Evolutionary conservation across 1,140 invertebrate species (phyloP), one percentile per base, ranked within the genome.

Genomic region (Drosophila triauraria): DNA sequence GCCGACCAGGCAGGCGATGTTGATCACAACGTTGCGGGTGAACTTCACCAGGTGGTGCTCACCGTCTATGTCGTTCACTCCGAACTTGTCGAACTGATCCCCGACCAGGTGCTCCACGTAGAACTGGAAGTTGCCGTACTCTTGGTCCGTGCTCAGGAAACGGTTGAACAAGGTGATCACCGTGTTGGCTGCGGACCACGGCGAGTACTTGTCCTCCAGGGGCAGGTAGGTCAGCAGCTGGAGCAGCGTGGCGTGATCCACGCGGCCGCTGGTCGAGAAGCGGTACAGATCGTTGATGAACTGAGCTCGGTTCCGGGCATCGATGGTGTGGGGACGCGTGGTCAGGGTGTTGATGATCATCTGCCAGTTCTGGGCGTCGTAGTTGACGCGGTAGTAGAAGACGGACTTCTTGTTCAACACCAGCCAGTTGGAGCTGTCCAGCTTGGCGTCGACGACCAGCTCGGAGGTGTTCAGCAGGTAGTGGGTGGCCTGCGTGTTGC

Each of bases 231-330:
- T 83, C 1, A 94, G 93, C 32, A 95, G 84, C 12, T 93, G 83
- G 30, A 95, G 91, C 0, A 94, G 72, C 8, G 91, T 72, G 3
- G 74, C 46, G 67, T 94, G 94, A 20, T 86, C 72, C 44, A 96
- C 79, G 13, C 94, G 92, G 25, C 93, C 94, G 53, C 94, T 94
- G 62, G 94, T 93, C 2, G 95, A 95, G 40, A 97, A 93, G 68
- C 95, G 95, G 63, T 96, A 95, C 12, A 95, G 93, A 86, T 98
- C 97, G 78, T 97, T 96, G 5, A 98, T 93, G 2, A 97, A 92
- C 91, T 97, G 96, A 2, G 96, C 96, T 61, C 96, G 93, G 93
- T 97, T 98, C 0, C 95, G 92, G 27, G 94, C 92, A 78, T 96
- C 94, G 57, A 98, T 96, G 50, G 92, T 93, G 2, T 88, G 88